phyloP scores from a whole-genome alignment of 92 coral and sea anemone genomes.

The Phenganax marumi region DNA sequence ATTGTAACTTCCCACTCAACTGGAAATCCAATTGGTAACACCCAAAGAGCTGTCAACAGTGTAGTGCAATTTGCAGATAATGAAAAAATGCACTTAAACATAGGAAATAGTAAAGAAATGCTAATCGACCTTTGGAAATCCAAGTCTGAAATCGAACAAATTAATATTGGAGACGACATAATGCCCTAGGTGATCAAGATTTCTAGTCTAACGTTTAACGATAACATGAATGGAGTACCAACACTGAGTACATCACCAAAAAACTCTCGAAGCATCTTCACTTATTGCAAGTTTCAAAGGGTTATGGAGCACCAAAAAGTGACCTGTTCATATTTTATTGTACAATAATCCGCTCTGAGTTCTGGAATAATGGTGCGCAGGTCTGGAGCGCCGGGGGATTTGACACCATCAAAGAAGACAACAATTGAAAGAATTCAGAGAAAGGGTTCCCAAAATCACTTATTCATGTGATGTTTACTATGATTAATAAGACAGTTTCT shows the following conservation, averaged over 20 bases:
- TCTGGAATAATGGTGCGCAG: background rate
- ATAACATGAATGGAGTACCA: background rate
- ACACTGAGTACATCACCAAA: constrained; percentile 8
- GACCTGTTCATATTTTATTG: background rate
- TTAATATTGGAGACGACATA: background rate
- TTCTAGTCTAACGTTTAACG: background rate
- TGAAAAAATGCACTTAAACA: background rate
- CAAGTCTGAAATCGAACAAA: background rate
- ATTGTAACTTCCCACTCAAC: background rate
- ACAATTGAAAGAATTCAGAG: background rate
- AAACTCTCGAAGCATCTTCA: background rate
- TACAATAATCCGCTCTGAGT: background rate
- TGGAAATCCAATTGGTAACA: background rate
- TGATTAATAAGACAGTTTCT: background rate
- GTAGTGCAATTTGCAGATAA: constrained; percentile 1
- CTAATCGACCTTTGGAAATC: background rate
- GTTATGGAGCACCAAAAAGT: background rate
- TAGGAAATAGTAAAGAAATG: constrained; percentile 7
- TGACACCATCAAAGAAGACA: background rate
- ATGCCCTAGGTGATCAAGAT: background rate
- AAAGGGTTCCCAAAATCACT: background rate
- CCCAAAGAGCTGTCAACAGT: background rate
- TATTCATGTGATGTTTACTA: background rate
- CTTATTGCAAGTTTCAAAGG: background rate
- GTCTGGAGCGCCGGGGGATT: background rate